Conservation (phyloP, 2,797 vertebrate species). For the Sarcoramphus papa region DNA sequence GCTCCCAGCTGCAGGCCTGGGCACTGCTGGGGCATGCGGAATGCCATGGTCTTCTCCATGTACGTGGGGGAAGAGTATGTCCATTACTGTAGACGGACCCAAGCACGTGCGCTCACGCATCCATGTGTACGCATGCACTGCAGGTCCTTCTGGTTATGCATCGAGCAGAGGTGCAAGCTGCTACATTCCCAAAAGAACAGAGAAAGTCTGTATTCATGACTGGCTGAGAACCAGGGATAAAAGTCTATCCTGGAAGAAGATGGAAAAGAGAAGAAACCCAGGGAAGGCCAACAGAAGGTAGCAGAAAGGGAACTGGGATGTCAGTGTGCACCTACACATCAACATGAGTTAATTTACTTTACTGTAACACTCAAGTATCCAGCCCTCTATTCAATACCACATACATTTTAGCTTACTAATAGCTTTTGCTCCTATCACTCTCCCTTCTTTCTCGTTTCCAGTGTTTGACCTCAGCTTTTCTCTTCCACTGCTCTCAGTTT, state of each 20-base stretch:
- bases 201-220: background rate
- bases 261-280: background rate
- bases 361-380: background rate
- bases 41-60: accelerated
- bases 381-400: background rate
- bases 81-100: background rate
- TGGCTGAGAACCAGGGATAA: background rate
- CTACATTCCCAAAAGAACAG: background rate
- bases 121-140: accelerated
- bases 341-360: background rate
- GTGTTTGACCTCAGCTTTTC: background rate
- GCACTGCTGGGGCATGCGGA: background rate
- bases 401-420: background rate
- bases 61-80: accelerated
- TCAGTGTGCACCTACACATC: background rate
- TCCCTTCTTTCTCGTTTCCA: background rate
- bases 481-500: background rate
- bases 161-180: accelerated
- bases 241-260: background rate
- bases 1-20: background rate
- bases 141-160: background rate
- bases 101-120: accelerated
- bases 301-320: background rate
- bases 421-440: background rate
- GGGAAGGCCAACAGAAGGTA: background rate